These are phyloP conservation scores for Glyphotaelius pellucidus DNA, from an alignment of 2,888 invertebrate genomes.

Conservation along the genomic window DNA sequence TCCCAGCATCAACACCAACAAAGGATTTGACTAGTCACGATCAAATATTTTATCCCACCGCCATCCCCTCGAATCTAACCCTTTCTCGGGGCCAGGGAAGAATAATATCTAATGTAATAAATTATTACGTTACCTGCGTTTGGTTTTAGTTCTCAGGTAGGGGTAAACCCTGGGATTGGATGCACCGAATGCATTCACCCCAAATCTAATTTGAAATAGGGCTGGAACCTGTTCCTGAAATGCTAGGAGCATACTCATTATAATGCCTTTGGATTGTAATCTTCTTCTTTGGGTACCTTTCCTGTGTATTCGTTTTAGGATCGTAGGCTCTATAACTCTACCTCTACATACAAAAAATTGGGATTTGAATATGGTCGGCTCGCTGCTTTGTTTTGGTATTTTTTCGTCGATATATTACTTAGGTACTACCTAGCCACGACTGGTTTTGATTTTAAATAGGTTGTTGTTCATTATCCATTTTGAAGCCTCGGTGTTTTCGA, in stretches of 20 bases:
- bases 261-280: not conserved
- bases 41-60: conserved; percentile 22
- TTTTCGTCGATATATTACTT: conserved; percentile 3
- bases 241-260: conserved; percentile 31
- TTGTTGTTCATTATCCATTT: not conserved
- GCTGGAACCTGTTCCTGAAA: conserved; percentile 45
- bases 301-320: conserved; percentile 18
- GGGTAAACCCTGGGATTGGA: conserved; percentile 40
- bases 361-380: conserved; percentile 32
- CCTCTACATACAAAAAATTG: not conserved
- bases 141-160: conserved; percentile 44
- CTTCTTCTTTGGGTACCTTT: not conserved
- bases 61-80: conserved; percentile 22
- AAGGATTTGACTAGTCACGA: conserved; percentile 42
- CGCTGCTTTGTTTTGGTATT: conserved; percentile 33
- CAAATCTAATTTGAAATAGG: conserved; percentile 45
- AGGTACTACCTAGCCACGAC: not conserved
- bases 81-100: conserved; percentile 7
- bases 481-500: not conserved
- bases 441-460: not conserved
- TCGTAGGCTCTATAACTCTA: conserved; percentile 10
- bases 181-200: conserved; percentile 61
- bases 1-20: not conserved
- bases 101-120: conserved; percentile 42
- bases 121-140: conserved; percentile 59